Evolutionary conservation across 2,797 vertebrate species (phyloP).

Genomic region (Coracias cyanogaster): DNA sequence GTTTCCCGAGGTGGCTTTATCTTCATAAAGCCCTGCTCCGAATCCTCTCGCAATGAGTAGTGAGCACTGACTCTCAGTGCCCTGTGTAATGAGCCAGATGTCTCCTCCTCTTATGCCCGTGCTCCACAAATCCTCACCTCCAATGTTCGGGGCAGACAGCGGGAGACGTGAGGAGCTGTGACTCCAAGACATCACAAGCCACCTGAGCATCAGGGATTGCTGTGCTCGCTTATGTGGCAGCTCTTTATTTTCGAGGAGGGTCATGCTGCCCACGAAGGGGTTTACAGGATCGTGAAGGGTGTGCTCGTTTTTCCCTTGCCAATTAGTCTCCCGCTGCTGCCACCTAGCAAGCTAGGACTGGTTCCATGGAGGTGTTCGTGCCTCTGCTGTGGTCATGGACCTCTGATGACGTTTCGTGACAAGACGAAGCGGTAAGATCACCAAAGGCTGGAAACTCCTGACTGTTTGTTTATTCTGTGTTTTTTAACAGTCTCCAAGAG

Average conservation of each 20-base stretch:
- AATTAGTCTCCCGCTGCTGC: background rate
- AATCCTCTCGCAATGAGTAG: background rate
- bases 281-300: accelerated
- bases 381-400: no score
- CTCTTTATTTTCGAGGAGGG: background rate
- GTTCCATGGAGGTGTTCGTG: accelerated
- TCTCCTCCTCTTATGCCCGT: accelerated
- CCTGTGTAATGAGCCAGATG: background rate
- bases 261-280: background rate
- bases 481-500: slow-evolving; percentile 81
- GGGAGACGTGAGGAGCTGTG: background rate
- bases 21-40: background rate
- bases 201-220: accelerated
- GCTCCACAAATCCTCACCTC: no score
- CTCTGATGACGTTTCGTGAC: accelerated
- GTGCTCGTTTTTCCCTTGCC: accelerated
- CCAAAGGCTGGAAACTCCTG: background rate
- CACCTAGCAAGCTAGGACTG: background rate
- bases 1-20: background rate
- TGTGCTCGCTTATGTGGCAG: accelerated
- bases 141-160: no score
- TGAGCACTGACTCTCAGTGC: background rate
- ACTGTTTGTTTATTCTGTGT: background rate
- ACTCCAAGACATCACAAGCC: background rate
- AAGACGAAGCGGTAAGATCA: accelerated